Conservation (phyloP, 2,113 vertebrate genomes). For the Xenopus borealis region DNA sequence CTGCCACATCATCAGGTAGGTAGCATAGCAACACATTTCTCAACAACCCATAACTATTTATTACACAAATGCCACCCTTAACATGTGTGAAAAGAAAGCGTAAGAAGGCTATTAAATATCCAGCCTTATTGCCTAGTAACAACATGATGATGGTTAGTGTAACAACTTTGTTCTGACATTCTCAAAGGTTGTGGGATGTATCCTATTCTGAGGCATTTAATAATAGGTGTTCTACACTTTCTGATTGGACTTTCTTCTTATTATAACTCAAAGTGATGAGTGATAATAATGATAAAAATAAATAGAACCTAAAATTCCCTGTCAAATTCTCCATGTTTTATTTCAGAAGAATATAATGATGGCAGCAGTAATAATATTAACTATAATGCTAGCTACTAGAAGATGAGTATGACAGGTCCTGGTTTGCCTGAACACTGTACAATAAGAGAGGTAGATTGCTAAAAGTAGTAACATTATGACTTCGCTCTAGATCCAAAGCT, state of each 20-base stretch:
- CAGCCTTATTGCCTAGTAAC: not conserved
- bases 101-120: not conserved
- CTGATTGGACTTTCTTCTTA: not conserved
- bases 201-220: not conserved
- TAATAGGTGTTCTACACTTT: not conserved
- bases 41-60: not conserved
- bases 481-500: too few species aligned
- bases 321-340: constrained; percentile 5
- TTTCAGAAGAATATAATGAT: constrained; percentile 1
- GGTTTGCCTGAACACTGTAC: too few species aligned
- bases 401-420: not conserved
- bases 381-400: not conserved
- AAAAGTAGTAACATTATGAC: too few species aligned
- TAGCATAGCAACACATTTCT: constrained; percentile 14
- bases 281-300: constrained; percentile 21
- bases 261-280: not conserved
- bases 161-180: not conserved
- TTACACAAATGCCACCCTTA: not conserved
- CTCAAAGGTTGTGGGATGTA: not conserved
- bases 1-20: not conserved
- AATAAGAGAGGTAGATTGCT: too few species aligned
- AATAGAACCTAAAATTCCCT: constrained; percentile 19
- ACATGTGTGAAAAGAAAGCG: too few species aligned
- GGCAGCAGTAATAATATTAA: constrained; percentile 21
- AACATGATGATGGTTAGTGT: not conserved